Evolutionary conservation across 1,140 invertebrate species (phyloP).

Genomic region (Saccostrea cuccullata): DNA sequence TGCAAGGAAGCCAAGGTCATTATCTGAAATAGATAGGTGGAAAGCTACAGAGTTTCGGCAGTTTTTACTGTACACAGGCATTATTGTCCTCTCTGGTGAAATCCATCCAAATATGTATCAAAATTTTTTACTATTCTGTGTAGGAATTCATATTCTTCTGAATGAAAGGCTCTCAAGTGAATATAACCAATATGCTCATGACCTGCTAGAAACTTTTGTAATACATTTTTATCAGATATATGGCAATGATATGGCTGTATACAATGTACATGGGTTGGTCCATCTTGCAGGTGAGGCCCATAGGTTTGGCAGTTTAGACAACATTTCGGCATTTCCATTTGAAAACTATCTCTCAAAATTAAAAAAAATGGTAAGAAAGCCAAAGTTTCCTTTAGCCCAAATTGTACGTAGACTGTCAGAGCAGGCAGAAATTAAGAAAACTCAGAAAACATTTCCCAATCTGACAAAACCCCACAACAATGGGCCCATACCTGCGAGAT

Average conservation of each 20-base stretch:
- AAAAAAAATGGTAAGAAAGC: constrained; percentile 70
- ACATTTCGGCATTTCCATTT: constrained; percentile 78
- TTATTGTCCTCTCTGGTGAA: constrained; percentile 69
- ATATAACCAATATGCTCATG: constrained; percentile 65
- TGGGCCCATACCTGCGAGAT: too few species aligned
- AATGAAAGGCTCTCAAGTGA: not conserved
- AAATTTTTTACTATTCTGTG: constrained; percentile 77
- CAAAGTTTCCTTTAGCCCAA: not conserved
- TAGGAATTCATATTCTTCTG: constrained; percentile 65
- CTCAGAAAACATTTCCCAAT: too few species aligned
- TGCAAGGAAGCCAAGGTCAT: constrained; percentile 68
- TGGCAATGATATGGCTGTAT: constrained; percentile 70
- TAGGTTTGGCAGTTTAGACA: constrained; percentile 76
- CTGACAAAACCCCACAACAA: too few species aligned
- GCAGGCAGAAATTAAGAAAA: too few species aligned
- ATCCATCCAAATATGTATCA: constrained; percentile 73
- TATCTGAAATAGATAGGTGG: constrained; percentile 75
- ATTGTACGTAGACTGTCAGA: not conserved
- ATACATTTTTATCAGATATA: constrained; percentile 62
- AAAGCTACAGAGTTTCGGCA: constrained; percentile 80
- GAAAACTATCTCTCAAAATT: constrained; percentile 78
- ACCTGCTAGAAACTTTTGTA: constrained; percentile 72
- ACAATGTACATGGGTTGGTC: constrained; percentile 76
- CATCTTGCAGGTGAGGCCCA: constrained; percentile 78
- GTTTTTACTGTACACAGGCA: constrained; percentile 79